Base-by-base conservation (phyloP, 2,113 vertebrate species). In the Sula dactylatra region DNA sequence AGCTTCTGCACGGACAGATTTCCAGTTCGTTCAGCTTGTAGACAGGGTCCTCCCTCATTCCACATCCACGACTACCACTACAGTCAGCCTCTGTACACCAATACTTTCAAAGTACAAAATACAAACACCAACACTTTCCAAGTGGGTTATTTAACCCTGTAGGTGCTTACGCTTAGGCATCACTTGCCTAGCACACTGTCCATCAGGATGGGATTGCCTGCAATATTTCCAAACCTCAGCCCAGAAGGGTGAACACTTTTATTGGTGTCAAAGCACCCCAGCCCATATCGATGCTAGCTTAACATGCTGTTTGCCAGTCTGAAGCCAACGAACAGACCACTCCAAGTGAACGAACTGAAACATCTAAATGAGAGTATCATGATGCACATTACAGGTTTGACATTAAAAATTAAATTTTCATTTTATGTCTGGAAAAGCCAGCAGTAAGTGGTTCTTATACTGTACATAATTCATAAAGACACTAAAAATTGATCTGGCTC, bases 401-500 rank as follows among this genome's bases (percentile, higher is more conserved):
- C 8, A 82, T 44, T 92, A 58, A 73, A 78, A 55, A 66, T 71
- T 70, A 61, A 47, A 19, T 62, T 76, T 86, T 47, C 31, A 64
- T 69, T 83, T 83, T 52, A 77, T 34, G 86, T 69, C 49, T 54
- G 45, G 83, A 80, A 70, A 96, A 96, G 80, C 15, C 82, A 73
- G 72, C 31, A 73, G 12, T 94, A 89, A 94, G 45, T 45, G 2
- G 29, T 42, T 47, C 81, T 36, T 82, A 93, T 34, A 70, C 54
- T 49, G 85, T 83, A 54, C 24, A 81, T 88, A 93, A 92, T 65
- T 85, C 85, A 91, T 47, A 90, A 77, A 55, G 59, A 55, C 55
- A 94, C 65, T 70, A 72, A 95, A 94, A 76, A 91, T 36, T 52
- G 45, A 97, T 67, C 67, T 95, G 45, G 24, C 27, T 94, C 82